Evolutionary conservation across 2,888 invertebrate species (phyloP).

Genomic region (Lampropteryx suffumata): DNA sequence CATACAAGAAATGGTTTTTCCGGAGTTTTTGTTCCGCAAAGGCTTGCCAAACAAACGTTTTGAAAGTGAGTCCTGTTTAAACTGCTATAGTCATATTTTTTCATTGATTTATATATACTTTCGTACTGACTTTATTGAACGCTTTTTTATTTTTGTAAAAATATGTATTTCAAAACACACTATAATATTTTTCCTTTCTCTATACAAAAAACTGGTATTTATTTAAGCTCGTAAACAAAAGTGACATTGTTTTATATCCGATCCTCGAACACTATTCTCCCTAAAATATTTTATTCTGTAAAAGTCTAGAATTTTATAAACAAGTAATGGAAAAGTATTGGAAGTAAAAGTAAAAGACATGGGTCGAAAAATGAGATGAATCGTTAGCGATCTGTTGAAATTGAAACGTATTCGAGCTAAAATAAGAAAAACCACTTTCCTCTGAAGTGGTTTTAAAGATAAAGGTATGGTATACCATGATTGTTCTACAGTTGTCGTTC

Average conservation of each 20-base stretch:
- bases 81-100: background rate
- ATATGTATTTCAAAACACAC: too few relatives aligned
- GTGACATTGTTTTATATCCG: background rate
- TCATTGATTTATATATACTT: too few relatives aligned
- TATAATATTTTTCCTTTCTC: too few relatives aligned
- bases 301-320: constrained; percentile 3
- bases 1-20: constrained; percentile 52
- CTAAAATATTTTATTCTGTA: background rate
- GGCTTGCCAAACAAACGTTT: constrained; percentile 11
- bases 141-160: too few relatives aligned
- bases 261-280: constrained; percentile 1
- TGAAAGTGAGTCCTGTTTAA: background rate
- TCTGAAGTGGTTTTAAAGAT: background rate
- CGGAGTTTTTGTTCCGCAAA: constrained; percentile 38
- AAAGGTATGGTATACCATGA: constrained; percentile 6
- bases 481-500: too few relatives aligned
- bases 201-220: too few relatives aligned
- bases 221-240: too few relatives aligned
- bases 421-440: too few relatives aligned
- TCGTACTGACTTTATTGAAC: too few relatives aligned
- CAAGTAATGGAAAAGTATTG: constrained; percentile 23
- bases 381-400: constrained; percentile 24
- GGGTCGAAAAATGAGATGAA: constrained; percentile 15
- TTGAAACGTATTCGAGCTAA: constrained; percentile 39
- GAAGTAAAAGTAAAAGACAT: constrained; percentile 26